A percentile compares a stretch with the other conserved stretches of the same genome.
Conservation (phyloP, 1,140 invertebrate species). For the Lepidotrigona ventralis region DNA sequence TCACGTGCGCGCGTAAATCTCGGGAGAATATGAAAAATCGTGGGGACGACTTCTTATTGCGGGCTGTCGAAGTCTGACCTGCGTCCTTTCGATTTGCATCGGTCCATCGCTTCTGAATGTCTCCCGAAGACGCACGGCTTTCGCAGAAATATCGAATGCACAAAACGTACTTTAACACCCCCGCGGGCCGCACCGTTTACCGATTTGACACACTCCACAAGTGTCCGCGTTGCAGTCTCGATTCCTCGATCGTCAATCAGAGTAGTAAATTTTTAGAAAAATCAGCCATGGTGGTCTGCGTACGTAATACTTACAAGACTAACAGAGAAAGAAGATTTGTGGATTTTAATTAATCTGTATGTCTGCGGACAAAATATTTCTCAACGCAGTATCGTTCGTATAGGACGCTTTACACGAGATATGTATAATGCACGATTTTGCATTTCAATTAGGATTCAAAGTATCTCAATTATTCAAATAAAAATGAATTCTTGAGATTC, state of each 20-base stretch:
- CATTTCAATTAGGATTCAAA: too few species aligned
- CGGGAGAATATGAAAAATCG: background rate
- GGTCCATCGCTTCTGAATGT: constrained; percentile 60
- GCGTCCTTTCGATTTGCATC: constrained; percentile 62
- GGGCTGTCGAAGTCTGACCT: constrained; percentile 31
- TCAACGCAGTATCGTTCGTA: too few species aligned
- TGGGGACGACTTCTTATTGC: constrained; percentile 36
- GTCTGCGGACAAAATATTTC: too few species aligned
- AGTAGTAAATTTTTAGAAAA: background rate
- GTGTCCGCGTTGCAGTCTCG: background rate
- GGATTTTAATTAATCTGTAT: too few species aligned
- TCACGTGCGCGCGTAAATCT: background rate
- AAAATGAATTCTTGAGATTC: too few species aligned
- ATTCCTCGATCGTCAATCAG: background rate
- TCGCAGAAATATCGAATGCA: constrained; percentile 21
- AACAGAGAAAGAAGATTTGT: background rate
- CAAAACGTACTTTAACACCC: constrained; percentile 38
- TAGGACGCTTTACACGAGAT: too few species aligned
- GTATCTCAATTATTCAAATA: too few species aligned
- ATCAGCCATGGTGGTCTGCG: background rate
- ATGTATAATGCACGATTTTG: too few species aligned
- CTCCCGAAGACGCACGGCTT: constrained; percentile 28
- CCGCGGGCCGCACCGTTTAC: constrained; percentile 9
- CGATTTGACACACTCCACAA: constrained; percentile 39
- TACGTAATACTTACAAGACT: too few species aligned